Conservation (phyloP, 2,113 vertebrate species). For the Mionectes macconnelli region DNA sequence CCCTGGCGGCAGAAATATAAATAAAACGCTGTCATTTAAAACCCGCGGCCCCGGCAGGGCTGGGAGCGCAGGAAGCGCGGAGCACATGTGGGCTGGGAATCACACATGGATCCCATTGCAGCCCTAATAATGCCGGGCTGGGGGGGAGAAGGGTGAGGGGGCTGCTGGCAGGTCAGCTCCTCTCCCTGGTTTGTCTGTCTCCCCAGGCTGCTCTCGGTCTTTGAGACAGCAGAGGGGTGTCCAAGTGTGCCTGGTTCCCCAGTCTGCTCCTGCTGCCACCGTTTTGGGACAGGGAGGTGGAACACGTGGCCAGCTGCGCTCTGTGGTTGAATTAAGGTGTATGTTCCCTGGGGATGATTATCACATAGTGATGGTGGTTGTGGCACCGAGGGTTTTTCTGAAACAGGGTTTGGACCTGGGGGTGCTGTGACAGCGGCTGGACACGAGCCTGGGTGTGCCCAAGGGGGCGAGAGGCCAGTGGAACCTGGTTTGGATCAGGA, state of each 20-base stretch:
- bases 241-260: fast-evolving
- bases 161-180: not conserved
- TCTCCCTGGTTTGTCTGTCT: not conserved
- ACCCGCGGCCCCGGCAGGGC: not conserved
- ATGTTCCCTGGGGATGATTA: not conserved
- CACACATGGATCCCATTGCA: constrained; percentile 39
- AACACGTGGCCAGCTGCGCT: fast-evolving
- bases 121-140: not conserved
- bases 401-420: not conserved
- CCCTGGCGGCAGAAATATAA: not conserved
- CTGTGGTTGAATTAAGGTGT: not conserved
- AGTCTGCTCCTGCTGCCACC: fast-evolving
- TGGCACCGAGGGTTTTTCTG: not conserved
- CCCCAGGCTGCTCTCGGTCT: not conserved
- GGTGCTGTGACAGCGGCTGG: not conserved
- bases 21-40: constrained; percentile 10
- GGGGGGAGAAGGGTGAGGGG: not conserved
- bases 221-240: not conserved
- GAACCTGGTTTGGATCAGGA: not conserved
- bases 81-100: not conserved
- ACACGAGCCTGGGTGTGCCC: not conserved
- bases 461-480: not conserved
- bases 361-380: fast-evolving
- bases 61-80: not conserved
- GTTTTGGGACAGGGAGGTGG: not conserved